Base-by-base conservation (phyloP, 2,797 vertebrate species). In the Adelosebastes latens region DNA sequence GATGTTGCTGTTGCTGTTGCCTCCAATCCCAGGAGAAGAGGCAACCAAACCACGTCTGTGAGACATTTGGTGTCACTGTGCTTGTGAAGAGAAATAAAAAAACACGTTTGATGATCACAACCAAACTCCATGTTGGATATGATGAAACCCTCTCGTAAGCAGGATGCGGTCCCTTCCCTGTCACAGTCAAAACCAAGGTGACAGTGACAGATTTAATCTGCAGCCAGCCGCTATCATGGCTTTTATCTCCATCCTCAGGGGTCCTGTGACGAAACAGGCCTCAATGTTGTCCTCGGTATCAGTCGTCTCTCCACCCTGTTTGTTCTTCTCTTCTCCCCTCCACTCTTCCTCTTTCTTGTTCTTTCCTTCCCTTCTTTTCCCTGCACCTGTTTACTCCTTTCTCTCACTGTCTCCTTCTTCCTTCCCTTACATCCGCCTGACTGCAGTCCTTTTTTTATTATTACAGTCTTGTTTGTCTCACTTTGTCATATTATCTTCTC, bases 121-220 rank as follows among this genome's bases (percentile, higher is more conserved):
- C 42, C 31, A 25, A 59, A 12, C 63, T 64, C 55, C 18, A n/a
- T 74, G 70, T 52, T 74, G 63, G 16, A 24, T 39, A 70, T 90
- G 88, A 92, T 85, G 88, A 82, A 88, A 90, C 72, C n/a, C 20
- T 31, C 2, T n/a, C 0, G 69, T 83, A 81, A 89, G 84, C 80
- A 84, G 84, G 56, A 80, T 62, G 56, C 59, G 6, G 72, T 71
- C 46, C 63, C 11, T 36, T 66, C 63, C 46, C 56, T 72, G 79
- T 83, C 70, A 58, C 52, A 46, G 59, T 39, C 32, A 64, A 60
- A 80, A 34, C 52, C 61, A 52, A 77, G 82, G 79, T 84, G 88
- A 87, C 75, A 31, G 71, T 69, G 81, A 80, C 87, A 82, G 79
- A 81, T 79, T 75, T 12, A 53, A 87, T 88, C 67, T 80, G 63